These are phyloP conservation scores for Chloropsis cyanopogon DNA, from an alignment of 2,113 vertebrate species.

Conservation along the genomic window DNA sequence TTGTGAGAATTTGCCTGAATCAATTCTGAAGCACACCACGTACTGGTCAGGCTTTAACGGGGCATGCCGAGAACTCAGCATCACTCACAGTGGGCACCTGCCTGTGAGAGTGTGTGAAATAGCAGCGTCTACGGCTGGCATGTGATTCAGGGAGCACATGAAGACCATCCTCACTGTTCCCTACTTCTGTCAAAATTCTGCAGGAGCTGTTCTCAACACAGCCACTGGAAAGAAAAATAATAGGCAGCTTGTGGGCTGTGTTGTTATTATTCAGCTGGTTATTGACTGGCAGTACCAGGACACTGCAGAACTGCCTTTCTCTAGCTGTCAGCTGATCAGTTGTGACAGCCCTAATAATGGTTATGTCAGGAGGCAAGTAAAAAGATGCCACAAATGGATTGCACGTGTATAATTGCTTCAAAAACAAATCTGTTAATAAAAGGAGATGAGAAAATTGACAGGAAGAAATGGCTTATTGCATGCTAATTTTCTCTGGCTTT, in stretches of 20 bases:
- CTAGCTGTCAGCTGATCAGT: conserved; percentile 28
- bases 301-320: conserved; percentile 24
- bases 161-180: neutral
- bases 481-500: conserved; percentile 30
- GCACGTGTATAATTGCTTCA: conserved; percentile 66
- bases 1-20: neutral
- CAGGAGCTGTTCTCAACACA: neutral
- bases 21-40: neutral
- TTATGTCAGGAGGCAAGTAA: conserved; percentile 61
- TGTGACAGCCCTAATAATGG: conserved; percentile 64
- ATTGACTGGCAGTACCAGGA: conserved; percentile 49
- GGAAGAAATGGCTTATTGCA: conserved; percentile 31
- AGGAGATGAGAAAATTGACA: conserved; percentile 24
- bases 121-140: rapidly evolving
- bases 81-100: rapidly evolving
- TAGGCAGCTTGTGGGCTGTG: neutral
- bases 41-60: neutral
- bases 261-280: conserved; percentile 31
- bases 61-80: neutral
- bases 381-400: conserved; percentile 61
- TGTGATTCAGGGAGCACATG: neutral
- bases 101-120: neutral
- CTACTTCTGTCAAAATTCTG: conserved; percentile 29
- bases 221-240: neutral
- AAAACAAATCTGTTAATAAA: conserved; percentile 67